phyloP scores from a whole-genome alignment of 1,140 invertebrate genomes.

The Vanessa tameamea region DNA sequence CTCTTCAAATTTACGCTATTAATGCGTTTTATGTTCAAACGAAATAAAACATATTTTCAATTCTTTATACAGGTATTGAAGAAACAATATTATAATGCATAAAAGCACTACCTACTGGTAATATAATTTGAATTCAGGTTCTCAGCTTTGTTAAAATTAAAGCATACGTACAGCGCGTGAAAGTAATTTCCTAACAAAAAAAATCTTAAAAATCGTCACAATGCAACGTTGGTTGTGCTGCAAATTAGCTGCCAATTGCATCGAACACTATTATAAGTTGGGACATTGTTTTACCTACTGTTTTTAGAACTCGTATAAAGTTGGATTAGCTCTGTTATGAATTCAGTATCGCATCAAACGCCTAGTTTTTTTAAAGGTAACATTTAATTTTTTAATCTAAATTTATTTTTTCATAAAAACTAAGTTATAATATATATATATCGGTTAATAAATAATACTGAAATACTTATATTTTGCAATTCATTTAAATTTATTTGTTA shows the following conservation, averaged over 20 bases:
- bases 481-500: neutral
- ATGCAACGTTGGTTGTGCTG: constrained; percentile 55
- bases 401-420: no score
- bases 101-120: neutral
- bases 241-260: constrained; percentile 79
- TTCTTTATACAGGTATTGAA: neutral
- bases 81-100: neutral
- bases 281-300: constrained; percentile 66
- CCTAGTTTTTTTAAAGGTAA: neutral
- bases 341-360: constrained; percentile 1
- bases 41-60: constrained; percentile 10
- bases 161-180: constrained; percentile 12
- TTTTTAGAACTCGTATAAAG: constrained; percentile 71
- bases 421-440: no score
- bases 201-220: constrained; percentile 67
- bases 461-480: no score
- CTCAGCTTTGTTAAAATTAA: constrained; percentile 18
- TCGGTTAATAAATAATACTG: no score
- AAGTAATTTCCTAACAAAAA: constrained; percentile 47
- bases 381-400: no score
- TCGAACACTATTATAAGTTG: constrained; percentile 77
- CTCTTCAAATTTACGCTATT: constrained; percentile 34
- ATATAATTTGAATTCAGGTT: constrained; percentile 16
- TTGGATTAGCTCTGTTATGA: constrained; percentile 58
- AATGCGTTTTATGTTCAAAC: constrained; percentile 27